Evolutionary conservation across 92 coral and sea anemone species (phyloP), one percentile per base, ranked within the genome.

Genomic region (Meandrina meandrites): DNA sequence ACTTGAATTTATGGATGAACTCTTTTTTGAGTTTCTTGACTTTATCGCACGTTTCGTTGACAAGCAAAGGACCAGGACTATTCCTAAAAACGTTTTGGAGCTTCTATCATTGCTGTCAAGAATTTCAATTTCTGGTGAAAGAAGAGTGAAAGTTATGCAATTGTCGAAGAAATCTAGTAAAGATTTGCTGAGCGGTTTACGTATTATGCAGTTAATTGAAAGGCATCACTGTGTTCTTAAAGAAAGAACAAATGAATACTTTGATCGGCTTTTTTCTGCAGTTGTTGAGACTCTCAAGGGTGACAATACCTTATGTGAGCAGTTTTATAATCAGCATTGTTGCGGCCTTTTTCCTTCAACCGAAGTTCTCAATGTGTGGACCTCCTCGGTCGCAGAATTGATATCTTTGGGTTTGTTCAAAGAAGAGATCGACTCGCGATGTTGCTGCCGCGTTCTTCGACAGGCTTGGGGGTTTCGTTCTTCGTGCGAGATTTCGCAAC

Each of bases 361-460:
- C 4, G 19, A 36, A 21, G 28, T 50, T 30, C 48, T 35, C 24
- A 35, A 64, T 11, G 87, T 57, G 22, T 47, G 88, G 64, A 21
- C 31, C 7, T n/a, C 0, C 1, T 47, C 62, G 8, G 88, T 60
- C 78, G 62, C 76, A 22, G 79, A 17, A 57, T 37, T 54, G 58
- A 36, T 75, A 56, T 84, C 81, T 1, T 9, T n/a, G 40, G 88
- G 88, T 22, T 35, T 30, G 56, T 75, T 56, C 74, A 84, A 31
- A 40, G 81, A 75, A 75, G 58, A 75, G 30, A 60, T 75, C 76
- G 85, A 81, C 30, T 22, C 18, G 4, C 15, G 34, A 21, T 37
- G 74, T 75, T 84, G 80, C 60, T 30, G 18, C 1, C 32, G 18
- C 28, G 62, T 84, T 36, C 75, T 84, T 7, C 14, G 19, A 19